A percentile compares a stretch with the other conserved stretches of the same genome.
Evolutionary conservation across 2,113 vertebrate genomes (phyloP).

Genomic region (Haplotaxodon microlepis): DNA sequence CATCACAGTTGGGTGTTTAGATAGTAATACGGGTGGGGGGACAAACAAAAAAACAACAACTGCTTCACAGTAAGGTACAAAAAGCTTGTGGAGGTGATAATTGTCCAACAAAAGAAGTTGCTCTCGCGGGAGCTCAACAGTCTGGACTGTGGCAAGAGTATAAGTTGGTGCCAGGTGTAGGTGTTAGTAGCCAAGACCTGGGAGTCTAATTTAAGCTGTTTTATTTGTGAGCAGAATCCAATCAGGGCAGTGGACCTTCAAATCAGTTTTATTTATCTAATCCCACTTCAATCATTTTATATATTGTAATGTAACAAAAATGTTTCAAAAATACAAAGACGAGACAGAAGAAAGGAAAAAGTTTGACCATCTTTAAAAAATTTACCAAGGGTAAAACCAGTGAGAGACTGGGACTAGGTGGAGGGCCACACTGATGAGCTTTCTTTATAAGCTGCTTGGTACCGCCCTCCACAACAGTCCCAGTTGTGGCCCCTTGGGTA

Average conservation of each 20-base stretch:
- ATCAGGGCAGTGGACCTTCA: background rate
- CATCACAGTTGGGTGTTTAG: background rate
- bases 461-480: background rate
- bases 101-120: background rate
- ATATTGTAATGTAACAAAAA: background rate
- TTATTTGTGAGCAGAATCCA: background rate
- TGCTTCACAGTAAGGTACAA: background rate
- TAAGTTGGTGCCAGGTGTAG: background rate
- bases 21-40: background rate
- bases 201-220: background rate
- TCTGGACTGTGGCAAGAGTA: background rate
- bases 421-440: background rate
- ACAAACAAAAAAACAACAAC: background rate
- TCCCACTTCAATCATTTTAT: background rate
- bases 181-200: background rate
- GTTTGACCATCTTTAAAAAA: background rate
- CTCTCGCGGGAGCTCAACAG: background rate
- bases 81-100: background rate
- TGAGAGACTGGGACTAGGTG: background rate
- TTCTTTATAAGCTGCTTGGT: background rate
- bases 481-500: background rate
- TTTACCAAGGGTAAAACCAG: background rate
- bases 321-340: background rate
- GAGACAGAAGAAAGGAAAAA: background rate
- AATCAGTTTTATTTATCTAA: background rate